Base-by-base conservation (phyloP, 2,888 invertebrate genomes). In the Ceratothoa steindachneri region DNA sequence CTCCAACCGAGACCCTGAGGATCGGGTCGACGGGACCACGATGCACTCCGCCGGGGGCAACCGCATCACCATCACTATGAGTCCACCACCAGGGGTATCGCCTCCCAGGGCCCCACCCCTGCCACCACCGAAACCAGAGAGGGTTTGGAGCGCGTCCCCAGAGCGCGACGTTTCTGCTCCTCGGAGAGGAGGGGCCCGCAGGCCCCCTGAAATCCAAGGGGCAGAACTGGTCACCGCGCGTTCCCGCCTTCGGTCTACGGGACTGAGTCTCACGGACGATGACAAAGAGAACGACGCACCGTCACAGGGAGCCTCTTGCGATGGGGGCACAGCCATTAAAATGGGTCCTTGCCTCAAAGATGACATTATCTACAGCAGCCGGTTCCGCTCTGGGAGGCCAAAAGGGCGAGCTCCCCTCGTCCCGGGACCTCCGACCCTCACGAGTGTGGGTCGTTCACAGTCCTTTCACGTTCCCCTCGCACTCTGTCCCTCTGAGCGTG, bases 1-100 rank as follows among this genome's bases (percentile, higher is more conserved):
- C 85, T 97, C 97, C 5, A 95, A 73, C 30, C 72, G 76, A 29
- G 77, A 74, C 5, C 53, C 52, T 30, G 71, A 71, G 66, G 68
- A 41, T 7, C n/a, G 64, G 0, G 73, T 69, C 30, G 78, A 78
- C 15, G n/a, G n/a, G n/a, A n/a, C n/a, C n/a, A 74, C 72, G 52
- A 30, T 71, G 9, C 70, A 73, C 15, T 73, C 76, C 0, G 65
- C 69, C 2, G 76, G 79, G n/a, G 79, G 79, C 1, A 79, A 79
- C 74, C 30, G 73, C 0, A 79, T 79, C 60, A 69, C 64, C 64
- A 79, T 79, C 60, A 79, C 79, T 51, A 79, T 79, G 79, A 74
- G 74, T 55, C 79, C 79, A 1, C 72, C 71, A 7, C 79, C 76
- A 1, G 2, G 67, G 1, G 30, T 68, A 7, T 53, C 75, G 3